Evolutionary conservation across 1,140 invertebrate species (phyloP).

Genomic region (Magallana angulata): DNA sequence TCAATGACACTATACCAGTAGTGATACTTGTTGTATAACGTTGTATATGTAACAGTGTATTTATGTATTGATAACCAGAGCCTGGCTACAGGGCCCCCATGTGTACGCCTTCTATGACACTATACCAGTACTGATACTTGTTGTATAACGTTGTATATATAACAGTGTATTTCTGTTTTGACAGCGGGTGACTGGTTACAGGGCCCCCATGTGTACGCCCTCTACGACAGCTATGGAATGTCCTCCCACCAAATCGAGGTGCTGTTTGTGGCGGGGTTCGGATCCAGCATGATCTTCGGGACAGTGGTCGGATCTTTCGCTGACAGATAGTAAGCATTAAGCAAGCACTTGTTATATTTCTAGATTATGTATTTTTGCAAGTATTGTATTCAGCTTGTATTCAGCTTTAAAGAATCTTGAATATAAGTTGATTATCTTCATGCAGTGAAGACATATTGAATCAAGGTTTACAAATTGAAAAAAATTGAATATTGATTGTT

Average conservation of each 20-base stretch:
- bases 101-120: constrained; percentile 86
- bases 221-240: constrained; percentile 86
- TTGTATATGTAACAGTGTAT: constrained; percentile 80
- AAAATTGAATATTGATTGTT: too few relatives aligned
- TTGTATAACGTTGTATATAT: too few relatives aligned
- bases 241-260: constrained; percentile 83
- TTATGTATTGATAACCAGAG: constrained; percentile 83
- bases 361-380: neutral
- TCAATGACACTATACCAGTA: constrained; percentile 82
- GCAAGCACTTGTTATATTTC: neutral
- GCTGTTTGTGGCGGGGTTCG: constrained; percentile 86
- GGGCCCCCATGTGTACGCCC: constrained; percentile 87
- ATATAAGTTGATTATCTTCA: neutral
- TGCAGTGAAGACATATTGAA: neutral
- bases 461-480: constrained; percentile 43
- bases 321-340: constrained; percentile 81
- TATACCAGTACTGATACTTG: constrained; percentile 64
- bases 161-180: constrained; percentile 82
- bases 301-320: constrained; percentile 85
- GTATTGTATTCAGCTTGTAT: neutral
- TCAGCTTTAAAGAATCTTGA: neutral
- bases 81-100: constrained; percentile 89
- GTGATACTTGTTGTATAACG: too few relatives aligned
- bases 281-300: constrained; percentile 85
- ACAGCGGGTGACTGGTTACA: constrained; percentile 87